Conservation (phyloP, 2,797 vertebrate genomes). For the Oreochromis mossambicus region DNA sequence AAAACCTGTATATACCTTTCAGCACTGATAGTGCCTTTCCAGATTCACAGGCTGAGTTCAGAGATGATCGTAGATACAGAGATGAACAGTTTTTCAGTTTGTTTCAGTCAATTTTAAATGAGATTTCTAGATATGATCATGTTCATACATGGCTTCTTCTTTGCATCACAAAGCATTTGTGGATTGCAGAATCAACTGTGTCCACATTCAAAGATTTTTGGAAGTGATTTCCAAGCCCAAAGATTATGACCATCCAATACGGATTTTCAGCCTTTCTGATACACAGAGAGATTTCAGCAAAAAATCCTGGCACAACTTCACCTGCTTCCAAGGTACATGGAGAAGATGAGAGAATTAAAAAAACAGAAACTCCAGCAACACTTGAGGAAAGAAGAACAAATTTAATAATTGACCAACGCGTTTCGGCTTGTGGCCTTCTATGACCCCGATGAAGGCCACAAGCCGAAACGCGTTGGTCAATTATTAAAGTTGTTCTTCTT, state of each 20-base stretch:
- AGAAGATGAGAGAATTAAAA: too few species aligned
- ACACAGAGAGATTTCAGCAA: neutral
- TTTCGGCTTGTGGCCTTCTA: too few species aligned
- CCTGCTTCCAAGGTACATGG: too few species aligned
- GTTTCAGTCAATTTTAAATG: neutral
- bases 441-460: too few species aligned
- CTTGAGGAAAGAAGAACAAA: too few species aligned
- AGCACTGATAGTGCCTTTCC: neutral
- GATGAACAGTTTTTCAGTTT: neutral
- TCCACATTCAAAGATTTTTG: neutral
- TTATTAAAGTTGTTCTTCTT: too few species aligned
- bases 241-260: accelerated
- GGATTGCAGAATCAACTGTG: neutral
- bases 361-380: too few species aligned
- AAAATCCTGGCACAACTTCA: too few species aligned
- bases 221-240: neutral
- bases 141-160: accelerated
- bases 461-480: too few species aligned
- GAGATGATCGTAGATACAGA: neutral
- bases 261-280: neutral
- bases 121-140: neutral
- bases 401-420: too few species aligned
- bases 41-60: neutral
- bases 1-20: neutral
- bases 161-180: neutral